Percentiles rank a stretch among this genome's conserved stretches.
Conservation (phyloP, 2,888 invertebrate genomes). For the Melieria picta region DNA sequence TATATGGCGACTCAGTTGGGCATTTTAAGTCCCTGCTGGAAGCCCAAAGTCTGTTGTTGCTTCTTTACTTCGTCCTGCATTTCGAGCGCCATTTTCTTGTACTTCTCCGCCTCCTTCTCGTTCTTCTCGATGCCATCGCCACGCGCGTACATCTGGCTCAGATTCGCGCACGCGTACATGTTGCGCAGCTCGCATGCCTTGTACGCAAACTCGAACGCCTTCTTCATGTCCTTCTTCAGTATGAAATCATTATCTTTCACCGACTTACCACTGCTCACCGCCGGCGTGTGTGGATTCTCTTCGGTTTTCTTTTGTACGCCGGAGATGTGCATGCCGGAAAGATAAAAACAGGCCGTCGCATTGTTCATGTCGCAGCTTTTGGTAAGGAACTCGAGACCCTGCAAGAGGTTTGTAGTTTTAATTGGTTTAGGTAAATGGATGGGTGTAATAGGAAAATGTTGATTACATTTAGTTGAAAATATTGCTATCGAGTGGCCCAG, state of each 20-base stretch:
- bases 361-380: slow-evolving; percentile 72
- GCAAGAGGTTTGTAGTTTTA: slow-evolving; percentile 31
- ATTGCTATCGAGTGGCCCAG: too few relatives aligned
- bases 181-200: slow-evolving; percentile 87
- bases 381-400: slow-evolving; percentile 72
- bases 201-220: slow-evolving; percentile 81
- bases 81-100: slow-evolving; percentile 76
- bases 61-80: slow-evolving; percentile 75
- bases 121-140: slow-evolving; percentile 86
- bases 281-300: slow-evolving; percentile 26
- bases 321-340: slow-evolving; percentile 81
- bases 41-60: slow-evolving; percentile 67
- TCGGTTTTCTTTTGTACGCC: slow-evolving; percentile 75
- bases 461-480: too few relatives aligned
- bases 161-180: slow-evolving; percentile 88
- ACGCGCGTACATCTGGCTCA: slow-evolving; percentile 85
- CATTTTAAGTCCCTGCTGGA: slow-evolving; percentile 69
- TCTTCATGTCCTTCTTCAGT: slow-evolving; percentile 75
- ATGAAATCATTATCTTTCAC: slow-evolving; percentile 66
- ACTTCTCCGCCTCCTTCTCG: slow-evolving; percentile 76
- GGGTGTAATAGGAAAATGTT: too few relatives aligned
- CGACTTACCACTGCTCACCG: slow-evolving; percentile 27
- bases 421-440: too few relatives aligned
- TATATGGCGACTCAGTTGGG: slow-evolving; percentile 26
- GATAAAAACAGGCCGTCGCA: slow-evolving; percentile 80